Conservation (phyloP, 2,113 vertebrate species). For the Mixornis gularis region DNA sequence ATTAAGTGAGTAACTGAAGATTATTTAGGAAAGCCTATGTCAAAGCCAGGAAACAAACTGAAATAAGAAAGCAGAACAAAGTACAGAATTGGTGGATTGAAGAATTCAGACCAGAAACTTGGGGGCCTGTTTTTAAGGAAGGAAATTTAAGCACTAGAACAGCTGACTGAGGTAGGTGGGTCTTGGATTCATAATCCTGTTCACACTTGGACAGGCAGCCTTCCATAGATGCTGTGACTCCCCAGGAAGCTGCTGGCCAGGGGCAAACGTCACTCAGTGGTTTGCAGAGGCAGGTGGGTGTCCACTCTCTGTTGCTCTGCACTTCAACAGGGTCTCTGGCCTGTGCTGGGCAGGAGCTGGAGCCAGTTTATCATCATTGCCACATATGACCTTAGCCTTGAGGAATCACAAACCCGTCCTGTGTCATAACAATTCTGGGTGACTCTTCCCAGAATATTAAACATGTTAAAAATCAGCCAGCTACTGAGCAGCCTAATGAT, state of each 20-base stretch:
- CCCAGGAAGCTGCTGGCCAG: background rate
- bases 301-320: background rate
- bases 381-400: background rate
- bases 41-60: background rate
- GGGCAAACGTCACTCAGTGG: background rate
- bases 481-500: background rate
- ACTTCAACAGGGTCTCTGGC: background rate
- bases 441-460: background rate
- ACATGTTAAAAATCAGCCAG: background rate
- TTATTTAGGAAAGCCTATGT: background rate
- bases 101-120: background rate
- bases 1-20: background rate
- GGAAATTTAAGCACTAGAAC: background rate
- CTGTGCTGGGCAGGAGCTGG: background rate
- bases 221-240: background rate
- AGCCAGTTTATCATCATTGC: background rate
- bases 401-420: background rate
- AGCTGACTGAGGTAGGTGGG: background rate
- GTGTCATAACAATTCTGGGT: background rate
- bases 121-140: background rate
- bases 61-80: background rate
- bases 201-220: background rate
- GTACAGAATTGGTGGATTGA: background rate
- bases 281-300: fast-evolving
- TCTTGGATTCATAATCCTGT: background rate